These are phyloP conservation scores for Nephrocerus scutellatus DNA, from an alignment of 2,888 invertebrate genomes.

Conservation along the genomic window DNA sequence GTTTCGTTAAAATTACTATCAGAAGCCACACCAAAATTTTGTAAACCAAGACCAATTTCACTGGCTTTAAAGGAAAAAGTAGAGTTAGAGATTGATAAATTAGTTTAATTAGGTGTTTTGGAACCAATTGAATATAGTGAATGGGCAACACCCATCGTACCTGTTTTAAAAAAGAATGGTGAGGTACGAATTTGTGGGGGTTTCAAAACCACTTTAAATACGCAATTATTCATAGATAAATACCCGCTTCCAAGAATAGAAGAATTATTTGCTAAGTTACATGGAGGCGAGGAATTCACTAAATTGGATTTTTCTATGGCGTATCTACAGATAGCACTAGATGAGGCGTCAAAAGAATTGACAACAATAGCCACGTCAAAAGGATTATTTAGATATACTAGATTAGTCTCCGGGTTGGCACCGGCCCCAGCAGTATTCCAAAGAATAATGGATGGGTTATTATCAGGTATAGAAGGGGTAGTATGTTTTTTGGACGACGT, in stretches of 20 bases:
- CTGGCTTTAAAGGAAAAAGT: slow-evolving; percentile 11
- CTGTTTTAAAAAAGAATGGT: slow-evolving; percentile 19
- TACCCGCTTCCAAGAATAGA: slow-evolving; percentile 30
- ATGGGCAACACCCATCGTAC: slow-evolving; percentile 24
- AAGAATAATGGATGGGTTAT: slow-evolving; percentile 30
- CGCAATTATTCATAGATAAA: slow-evolving; percentile 24
- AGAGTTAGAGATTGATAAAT: slow-evolving; percentile 13
- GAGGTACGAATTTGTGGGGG: slow-evolving; percentile 15
- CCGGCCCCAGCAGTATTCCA: slow-evolving; percentile 42
- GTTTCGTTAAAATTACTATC: too few species aligned
- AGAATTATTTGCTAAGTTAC: slow-evolving; percentile 27
- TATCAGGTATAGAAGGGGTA: slow-evolving; percentile 24
- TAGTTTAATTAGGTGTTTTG: slow-evolving; percentile 20
- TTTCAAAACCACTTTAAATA: slow-evolving; percentile 27
- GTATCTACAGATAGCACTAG: slow-evolving; percentile 36
- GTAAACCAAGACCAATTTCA: slow-evolving; percentile 3
- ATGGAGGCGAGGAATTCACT: slow-evolving; percentile 15
- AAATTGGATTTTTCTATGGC: slow-evolving; percentile 34
- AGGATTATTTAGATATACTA: slow-evolving; percentile 19
- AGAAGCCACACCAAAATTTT: slow-evolving; percentile 5
- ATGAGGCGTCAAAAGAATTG: slow-evolving; percentile 26
- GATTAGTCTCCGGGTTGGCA: slow-evolving; percentile 36
- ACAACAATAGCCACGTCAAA: slow-evolving; percentile 30
- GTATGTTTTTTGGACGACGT: slow-evolving; percentile 29
- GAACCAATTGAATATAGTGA: slow-evolving; percentile 19